Evolutionary conservation across 2,888 invertebrate genomes (phyloP).

Genomic region (Mesorhabditis belari): DNA sequence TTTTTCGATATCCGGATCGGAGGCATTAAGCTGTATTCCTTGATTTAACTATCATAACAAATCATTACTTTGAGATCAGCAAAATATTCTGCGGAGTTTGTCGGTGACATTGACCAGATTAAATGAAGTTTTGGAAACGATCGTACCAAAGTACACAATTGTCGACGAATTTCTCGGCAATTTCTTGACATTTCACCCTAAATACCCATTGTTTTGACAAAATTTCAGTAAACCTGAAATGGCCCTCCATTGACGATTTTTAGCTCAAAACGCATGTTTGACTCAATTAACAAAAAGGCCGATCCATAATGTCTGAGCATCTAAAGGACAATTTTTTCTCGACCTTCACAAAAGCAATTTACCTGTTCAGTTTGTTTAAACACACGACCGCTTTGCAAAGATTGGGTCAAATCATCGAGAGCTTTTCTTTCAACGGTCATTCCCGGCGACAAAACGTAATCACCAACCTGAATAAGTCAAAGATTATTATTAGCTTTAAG

Average conservation of each 20-base stretch:
- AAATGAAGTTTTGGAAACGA: constrained; percentile 86
- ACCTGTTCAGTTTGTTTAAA: constrained; percentile 78
- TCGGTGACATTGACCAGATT: constrained; percentile 92
- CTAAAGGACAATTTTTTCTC: constrained; percentile 17
- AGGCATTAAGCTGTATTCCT: not conserved
- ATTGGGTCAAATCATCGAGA: constrained; percentile 86
- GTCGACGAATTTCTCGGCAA: constrained; percentile 40
- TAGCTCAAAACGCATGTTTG: constrained; percentile 40
- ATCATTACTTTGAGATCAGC: constrained; percentile 83
- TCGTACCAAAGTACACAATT: constrained; percentile 78
- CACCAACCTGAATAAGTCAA: constrained; percentile 65
- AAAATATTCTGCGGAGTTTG: constrained; percentile 89
- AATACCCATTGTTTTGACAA: too few species aligned
- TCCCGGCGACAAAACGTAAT: constrained; percentile 91
- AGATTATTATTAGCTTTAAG: not conserved
- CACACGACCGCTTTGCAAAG: constrained; percentile 83
- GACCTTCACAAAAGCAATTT: not conserved
- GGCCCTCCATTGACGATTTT: constrained; percentile 48
- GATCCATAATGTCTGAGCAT: constrained; percentile 47
- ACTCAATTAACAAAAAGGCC: constrained; percentile 45
- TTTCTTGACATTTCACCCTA: constrained; percentile 48
- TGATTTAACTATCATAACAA: too few species aligned
- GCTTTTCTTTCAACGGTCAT: constrained; percentile 88
- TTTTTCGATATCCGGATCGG: not conserved
- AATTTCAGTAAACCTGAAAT: constrained; percentile 25